Base-by-base conservation (phyloP, 1,140 invertebrate species). In the Papilio xuthus region DNA sequence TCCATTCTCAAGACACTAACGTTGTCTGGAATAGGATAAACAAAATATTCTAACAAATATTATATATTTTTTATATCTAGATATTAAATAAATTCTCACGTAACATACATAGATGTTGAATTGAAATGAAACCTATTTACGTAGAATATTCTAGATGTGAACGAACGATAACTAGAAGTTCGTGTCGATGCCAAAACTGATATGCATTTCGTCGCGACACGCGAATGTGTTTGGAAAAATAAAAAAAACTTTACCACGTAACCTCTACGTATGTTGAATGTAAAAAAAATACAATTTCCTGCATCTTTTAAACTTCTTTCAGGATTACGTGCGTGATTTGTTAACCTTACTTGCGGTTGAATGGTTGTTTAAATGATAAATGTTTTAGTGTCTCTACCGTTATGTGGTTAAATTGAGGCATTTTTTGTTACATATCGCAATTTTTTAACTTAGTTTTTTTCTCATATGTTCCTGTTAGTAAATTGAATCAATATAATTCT, bases 101-200 rank as follows among this genome's bases (percentile, higher is more conserved):
- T 63, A 28, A 2, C 6, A 28, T 10, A 63, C 23, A 28, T 28
- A 63, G 20, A 23, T 63, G 23, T 63, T 63, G 60, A 63, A 63
- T 63, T 63, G 4, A 28, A 15, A 63, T 28, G 60, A 28, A 15
- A 28, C 23, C 15, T 63, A 28, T 63, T 3, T 23, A 15, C 4
- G 23, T 28, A 3, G 23, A 28, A 28, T 2, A 63, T 63, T 63
- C 60, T 28, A 63, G 60, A 26, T 23, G 10, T 6, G 26, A 28
- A 28, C 60, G 26, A 28, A 26, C 28, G 60, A 26, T 28, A 63
- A 63, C 60, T 63, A 63, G 60, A 15, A 9, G 23, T 63, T 63
- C 23, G 60, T 63, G 60, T 63, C 26, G 60, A 63, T 63, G 60
- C 26, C 60, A 60, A 60, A 63, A 63, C 26, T 63, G 60, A 63